Percentiles rank a stretch among this genome's conserved stretches.
Evolutionary conservation across 2,797 vertebrate species (phyloP).

Genomic region (Lagorchestes hirsutus): DNA sequence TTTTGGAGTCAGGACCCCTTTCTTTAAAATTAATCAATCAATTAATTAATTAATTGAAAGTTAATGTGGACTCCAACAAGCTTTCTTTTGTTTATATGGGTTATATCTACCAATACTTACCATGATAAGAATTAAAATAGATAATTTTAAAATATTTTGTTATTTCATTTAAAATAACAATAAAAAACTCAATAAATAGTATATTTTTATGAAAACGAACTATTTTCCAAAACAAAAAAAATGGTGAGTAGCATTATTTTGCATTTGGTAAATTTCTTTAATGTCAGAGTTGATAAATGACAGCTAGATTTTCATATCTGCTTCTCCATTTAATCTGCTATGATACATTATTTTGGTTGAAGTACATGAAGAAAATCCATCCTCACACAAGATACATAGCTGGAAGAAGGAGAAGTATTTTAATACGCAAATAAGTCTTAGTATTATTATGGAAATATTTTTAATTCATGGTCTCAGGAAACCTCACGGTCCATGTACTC

Average conservation of each 20-base stretch:
- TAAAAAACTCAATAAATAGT: neutral
- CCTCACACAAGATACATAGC: neutral
- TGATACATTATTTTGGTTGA: neutral
- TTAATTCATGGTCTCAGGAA: neutral
- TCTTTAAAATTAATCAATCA: neutral
- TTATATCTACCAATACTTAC: neutral
- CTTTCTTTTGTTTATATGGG: neutral
- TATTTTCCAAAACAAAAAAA: neutral
- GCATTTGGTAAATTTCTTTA: neutral
- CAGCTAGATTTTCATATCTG: neutral
- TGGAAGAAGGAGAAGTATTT: neutral
- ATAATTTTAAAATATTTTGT: neutral
- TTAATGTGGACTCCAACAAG: neutral
- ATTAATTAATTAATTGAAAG: neutral
- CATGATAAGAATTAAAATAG: neutral
- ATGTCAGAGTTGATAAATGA: neutral
- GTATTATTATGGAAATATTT: neutral
- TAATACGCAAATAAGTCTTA: neutral
- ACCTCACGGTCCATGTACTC: neutral
- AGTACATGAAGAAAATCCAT: neutral
- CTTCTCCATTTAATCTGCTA: neutral
- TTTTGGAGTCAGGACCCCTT: neutral
- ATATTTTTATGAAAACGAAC: neutral
- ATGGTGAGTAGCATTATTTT: neutral
- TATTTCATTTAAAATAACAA: neutral